These are phyloP conservation scores for Geotrupes spiniger DNA, from an alignment of 2,888 invertebrate species.

Conservation along the genomic window DNA sequence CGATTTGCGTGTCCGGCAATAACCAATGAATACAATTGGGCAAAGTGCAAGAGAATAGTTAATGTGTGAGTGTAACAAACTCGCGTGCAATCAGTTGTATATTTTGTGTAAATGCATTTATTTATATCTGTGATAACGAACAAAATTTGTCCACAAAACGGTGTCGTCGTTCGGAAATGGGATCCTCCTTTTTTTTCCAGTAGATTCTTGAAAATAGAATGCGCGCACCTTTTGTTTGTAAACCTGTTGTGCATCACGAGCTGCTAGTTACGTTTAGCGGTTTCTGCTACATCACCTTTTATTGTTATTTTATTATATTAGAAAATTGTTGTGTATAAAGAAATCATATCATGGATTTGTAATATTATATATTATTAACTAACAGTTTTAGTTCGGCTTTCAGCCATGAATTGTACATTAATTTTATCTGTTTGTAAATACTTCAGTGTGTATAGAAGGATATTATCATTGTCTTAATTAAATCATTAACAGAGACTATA, in stretches of 20 bases:
- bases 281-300: constrained; percentile 31
- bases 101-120: constrained; percentile 53
- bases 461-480: constrained; percentile 54
- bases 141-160: constrained; percentile 41
- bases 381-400: constrained; percentile 35
- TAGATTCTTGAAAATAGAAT: constrained; percentile 32
- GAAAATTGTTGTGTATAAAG: constrained; percentile 50
- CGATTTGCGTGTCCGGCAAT: constrained; percentile 20
- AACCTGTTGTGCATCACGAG: constrained; percentile 36
- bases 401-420: constrained; percentile 46
- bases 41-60: constrained; percentile 47
- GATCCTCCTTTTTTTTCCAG: constrained; percentile 29
- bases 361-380: constrained; percentile 39
- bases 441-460: constrained; percentile 53
- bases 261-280: constrained; percentile 18
- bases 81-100: constrained; percentile 47
- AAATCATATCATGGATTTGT: constrained; percentile 50
- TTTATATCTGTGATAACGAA: constrained; percentile 54
- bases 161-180: constrained; percentile 39
- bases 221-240: constrained; percentile 38
- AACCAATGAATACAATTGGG: constrained; percentile 35
- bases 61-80: constrained; percentile 29
- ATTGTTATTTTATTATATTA: constrained; percentile 45
- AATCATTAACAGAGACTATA: constrained; percentile 52
- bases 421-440: constrained; percentile 54